These are phyloP conservation scores for Octodon degus DNA, from an alignment of 2,113 vertebrate species.

Conservation along the genomic window DNA sequence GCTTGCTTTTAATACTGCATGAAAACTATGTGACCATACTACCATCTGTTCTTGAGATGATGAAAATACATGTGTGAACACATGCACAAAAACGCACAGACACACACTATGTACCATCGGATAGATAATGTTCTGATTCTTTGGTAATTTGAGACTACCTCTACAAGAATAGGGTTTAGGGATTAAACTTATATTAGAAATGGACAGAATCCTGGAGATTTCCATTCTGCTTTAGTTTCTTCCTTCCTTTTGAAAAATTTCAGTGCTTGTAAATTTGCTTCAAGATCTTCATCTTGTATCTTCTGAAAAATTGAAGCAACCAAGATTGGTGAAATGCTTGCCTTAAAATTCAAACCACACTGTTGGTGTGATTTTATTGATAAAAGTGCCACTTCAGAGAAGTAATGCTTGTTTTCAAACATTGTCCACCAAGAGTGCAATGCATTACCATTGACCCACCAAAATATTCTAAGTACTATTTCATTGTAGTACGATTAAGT, in stretches of 20 bases:
- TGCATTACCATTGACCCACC: not conserved
- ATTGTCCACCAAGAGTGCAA: not conserved
- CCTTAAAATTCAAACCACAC: constrained; percentile 52
- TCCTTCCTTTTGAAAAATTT: constrained; percentile 4
- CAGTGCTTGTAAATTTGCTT: constrained; percentile 30
- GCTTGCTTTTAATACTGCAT: not conserved
- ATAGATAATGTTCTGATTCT: not conserved
- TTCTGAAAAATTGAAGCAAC: constrained; percentile 33
- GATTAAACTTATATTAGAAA: not conserved
- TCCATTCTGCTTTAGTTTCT: constrained; percentile 34
- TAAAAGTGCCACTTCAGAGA: not conserved
- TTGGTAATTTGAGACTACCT: not conserved
- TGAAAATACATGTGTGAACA: not conserved
- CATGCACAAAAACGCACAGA: not conserved
- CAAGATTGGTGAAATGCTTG: not conserved
- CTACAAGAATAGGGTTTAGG: not conserved
- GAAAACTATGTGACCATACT: not conserved
- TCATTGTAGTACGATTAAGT: not conserved
- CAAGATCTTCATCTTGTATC: constrained; percentile 10
- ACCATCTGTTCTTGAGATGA: not conserved
- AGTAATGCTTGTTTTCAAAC: not conserved
- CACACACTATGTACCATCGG: not conserved
- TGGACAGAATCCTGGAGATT: not conserved
- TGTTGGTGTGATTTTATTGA: not conserved
- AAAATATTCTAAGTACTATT: not conserved